Base-by-base conservation (phyloP, 2,113 vertebrate genomes). In the Cyphotilapia sp. region DNA sequence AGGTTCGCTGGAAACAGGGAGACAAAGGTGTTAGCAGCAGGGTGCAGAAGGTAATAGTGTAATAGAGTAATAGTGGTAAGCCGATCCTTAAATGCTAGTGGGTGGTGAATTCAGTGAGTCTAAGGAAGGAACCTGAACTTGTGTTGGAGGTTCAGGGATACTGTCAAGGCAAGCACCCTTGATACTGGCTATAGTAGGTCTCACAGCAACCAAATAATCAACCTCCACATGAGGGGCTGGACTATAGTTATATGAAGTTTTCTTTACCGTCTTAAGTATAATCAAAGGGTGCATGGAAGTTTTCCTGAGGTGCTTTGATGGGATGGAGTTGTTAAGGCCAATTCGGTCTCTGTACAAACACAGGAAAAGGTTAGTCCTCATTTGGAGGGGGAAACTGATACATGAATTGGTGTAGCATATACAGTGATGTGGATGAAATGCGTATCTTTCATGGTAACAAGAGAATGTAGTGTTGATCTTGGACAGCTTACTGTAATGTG, bases 181-280 rank as follows among this genome's bases (percentile, higher is more conserved):
- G 0, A 33, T 63, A 33, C 35, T 71, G n/a, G 12, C n/a, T 71
- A 42, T 24, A 71, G 12, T 42, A 24, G 12, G n/a, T 24, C 5
- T 71, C 12, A 71, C 38, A 22, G 24, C 66, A 42, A 42, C n/a
- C 8, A 42, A 40, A 71, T 4, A 71, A 45, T 4, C 22, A 74
- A 45, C 38, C 66, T 74, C 2, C 22, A 42, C 38, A 16, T 45
- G 11, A 71, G 5, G n/a, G 35, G 35, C 7, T 33, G 9, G 16
- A 33, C 59, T 61, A 19, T 35, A n/a, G 7, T 12, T 33, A 63
- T 19, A 9, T 63, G 31, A 19, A 7, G 31, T 35, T 33, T 35
- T 33, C 57, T 61, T 61, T 17, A 33, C 16, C 16, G 0, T 63
- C 2, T 9, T 1, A 42, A 27, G 38, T 42, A 74, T 42, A 74